Conservation (phyloP, 2,888 invertebrate genomes). For the Pristionchus arcanus region DNA sequence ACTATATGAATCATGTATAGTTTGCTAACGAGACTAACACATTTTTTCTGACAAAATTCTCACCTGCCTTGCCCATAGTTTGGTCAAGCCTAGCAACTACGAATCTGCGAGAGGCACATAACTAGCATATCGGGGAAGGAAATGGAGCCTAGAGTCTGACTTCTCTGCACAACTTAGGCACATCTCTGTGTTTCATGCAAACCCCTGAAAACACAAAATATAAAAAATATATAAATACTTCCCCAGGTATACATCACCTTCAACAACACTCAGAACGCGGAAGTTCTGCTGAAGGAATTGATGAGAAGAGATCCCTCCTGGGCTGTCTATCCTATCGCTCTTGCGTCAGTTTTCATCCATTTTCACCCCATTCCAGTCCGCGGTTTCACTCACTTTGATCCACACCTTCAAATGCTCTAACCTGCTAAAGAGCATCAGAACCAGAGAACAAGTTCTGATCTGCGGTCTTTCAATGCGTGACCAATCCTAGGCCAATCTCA, state of each 20-base stretch:
- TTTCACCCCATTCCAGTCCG: not conserved
- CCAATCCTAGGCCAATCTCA: not conserved
- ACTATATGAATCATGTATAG: no score
- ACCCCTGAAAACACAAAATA: not conserved
- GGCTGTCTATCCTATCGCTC: slow-evolving; percentile 32
- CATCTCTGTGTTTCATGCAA: no score
- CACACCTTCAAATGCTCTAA: not conserved
- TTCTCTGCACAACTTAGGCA: no score
- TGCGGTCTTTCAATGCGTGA: not conserved
- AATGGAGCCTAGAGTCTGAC: no score
- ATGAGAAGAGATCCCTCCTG: slow-evolving; percentile 51
- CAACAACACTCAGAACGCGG: slow-evolving; percentile 52
- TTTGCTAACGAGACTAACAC: no score
- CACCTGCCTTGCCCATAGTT: no score
- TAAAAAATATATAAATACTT: not conserved
- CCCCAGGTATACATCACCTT: slow-evolving; percentile 43
- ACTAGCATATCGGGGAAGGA: no score
- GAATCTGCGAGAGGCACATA: no score
- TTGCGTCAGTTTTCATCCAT: slow-evolving; percentile 12
- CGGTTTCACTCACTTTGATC: not conserved
- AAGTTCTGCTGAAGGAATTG: slow-evolving; percentile 39
- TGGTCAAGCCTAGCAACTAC: no score
- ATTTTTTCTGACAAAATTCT: no score
- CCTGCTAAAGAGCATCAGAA: no score
- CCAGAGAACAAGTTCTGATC: not conserved